These are phyloP conservation scores for Dipodomys merriami DNA, from an alignment of 2,113 vertebrate species.

Conservation along the genomic window DNA sequence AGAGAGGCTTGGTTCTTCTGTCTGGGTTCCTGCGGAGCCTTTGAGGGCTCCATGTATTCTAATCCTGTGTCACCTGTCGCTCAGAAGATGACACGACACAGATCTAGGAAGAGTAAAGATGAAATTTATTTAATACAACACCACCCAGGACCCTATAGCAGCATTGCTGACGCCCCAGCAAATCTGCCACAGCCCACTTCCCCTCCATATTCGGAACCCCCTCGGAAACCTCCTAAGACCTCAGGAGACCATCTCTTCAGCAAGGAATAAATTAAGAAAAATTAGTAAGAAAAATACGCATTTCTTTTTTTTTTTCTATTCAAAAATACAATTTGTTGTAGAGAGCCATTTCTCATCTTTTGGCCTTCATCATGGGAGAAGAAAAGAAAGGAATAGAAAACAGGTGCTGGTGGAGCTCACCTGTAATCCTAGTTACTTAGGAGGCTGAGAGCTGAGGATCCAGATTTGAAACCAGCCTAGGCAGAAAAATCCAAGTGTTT, in stretches of 20 bases:
- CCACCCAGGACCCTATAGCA: constrained; percentile 71
- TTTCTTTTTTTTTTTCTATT: constrained; percentile 65
- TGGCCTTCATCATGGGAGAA: constrained; percentile 53
- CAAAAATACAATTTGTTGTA: constrained; percentile 62
- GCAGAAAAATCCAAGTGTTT: too few relatives aligned
- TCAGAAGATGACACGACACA: constrained; percentile 67
- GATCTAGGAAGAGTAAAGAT: constrained; percentile 76
- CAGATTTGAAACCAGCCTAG: too few relatives aligned
- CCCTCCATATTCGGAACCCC: not conserved
- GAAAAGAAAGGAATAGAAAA: constrained; percentile 34
- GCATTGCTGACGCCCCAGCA: not conserved
- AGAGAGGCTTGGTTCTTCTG: not conserved
- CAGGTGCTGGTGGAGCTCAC: not conserved
- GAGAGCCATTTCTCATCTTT: not conserved
- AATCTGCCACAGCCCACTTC: not conserved
- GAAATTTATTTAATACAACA: constrained; percentile 86
- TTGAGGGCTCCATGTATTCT: not conserved
- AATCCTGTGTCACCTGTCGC: not conserved
- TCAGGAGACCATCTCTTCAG: constrained; percentile 77
- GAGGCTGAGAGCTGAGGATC: too few relatives aligned
- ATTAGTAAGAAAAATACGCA: constrained; percentile 76
- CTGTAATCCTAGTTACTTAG: too few relatives aligned
- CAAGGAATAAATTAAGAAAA: constrained; percentile 85
- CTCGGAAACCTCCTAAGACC: constrained; percentile 38
- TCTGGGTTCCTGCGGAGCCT: not conserved